Evolutionary conservation across 2,888 invertebrate genomes (phyloP).

Genomic region (Drosophila glabriapex): DNA sequence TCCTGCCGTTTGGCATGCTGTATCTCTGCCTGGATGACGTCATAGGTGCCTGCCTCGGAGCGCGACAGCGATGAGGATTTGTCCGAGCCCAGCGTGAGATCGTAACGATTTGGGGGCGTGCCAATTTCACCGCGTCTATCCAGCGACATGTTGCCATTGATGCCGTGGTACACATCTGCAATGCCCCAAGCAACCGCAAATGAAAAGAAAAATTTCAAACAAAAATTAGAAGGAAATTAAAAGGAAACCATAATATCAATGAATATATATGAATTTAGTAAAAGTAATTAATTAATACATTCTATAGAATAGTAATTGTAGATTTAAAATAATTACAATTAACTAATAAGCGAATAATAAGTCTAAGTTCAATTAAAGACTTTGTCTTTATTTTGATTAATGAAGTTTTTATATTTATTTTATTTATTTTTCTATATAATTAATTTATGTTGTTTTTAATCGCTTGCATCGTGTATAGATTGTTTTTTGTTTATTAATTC

Average conservation of each 20-base stretch:
- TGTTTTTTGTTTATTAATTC: conserved; percentile 27
- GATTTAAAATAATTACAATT: conserved; percentile 9
- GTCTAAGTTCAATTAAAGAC: background rate
- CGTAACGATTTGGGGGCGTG: conserved; percentile 82
- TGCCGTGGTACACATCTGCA: conserved; percentile 84
- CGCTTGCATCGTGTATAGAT: conserved; percentile 64
- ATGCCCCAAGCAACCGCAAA: conserved; percentile 14
- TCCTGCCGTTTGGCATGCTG: conserved; percentile 83
- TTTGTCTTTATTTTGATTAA: conserved; percentile 61
- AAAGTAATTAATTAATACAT: background rate
- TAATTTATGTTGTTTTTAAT: conserved; percentile 72
- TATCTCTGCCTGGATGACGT: conserved; percentile 84
- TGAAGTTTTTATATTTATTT: conserved; percentile 79
- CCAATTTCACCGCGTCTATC: conserved; percentile 84
- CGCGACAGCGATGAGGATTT: conserved; percentile 85
- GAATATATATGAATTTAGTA: background rate
- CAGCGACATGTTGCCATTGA: conserved; percentile 85
- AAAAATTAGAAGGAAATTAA: conserved; percentile 5
- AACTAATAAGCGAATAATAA: background rate
- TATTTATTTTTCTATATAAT: conserved; percentile 74
- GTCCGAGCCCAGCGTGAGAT: conserved; percentile 84
- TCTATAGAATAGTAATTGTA: conserved; percentile 7
- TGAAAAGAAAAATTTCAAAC: background rate
- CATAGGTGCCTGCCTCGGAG: conserved; percentile 85
- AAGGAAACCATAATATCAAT: conserved; percentile 5